These are phyloP conservation scores for Gopherus evgoodei DNA, from an alignment of 2,113 vertebrate species.

Conservation along the genomic window DNA sequence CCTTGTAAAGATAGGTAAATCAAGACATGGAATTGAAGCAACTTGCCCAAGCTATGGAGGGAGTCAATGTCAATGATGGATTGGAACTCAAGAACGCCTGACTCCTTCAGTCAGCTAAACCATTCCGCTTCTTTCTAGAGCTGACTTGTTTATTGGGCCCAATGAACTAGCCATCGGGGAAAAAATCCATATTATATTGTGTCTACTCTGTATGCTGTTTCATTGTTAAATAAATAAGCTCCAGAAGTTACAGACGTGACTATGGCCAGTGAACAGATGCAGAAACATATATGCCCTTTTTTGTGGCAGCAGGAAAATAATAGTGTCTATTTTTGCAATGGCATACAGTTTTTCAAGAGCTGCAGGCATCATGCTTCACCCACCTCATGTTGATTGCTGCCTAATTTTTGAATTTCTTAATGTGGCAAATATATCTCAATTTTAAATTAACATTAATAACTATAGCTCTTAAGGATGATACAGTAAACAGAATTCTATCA, in stretches of 20 bases:
- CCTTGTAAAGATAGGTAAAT: not conserved
- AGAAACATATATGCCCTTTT: not conserved
- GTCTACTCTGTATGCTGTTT: not conserved
- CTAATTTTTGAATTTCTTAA: not conserved
- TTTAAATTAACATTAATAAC: not conserved
- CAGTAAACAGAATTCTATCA: not conserved
- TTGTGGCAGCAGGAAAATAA: not conserved
- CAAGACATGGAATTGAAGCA: not conserved
- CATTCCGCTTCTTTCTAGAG: not conserved
- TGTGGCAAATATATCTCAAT: not conserved
- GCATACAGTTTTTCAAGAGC: not conserved
- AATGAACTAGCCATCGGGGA: not conserved
- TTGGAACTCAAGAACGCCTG: not conserved
- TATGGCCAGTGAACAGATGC: not conserved
- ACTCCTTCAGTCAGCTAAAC: not conserved
- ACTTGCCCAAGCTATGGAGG: not conserved
- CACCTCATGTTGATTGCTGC: not conserved
- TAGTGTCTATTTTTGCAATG: not conserved
- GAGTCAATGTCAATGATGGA: not conserved
- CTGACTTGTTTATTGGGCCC: not conserved
- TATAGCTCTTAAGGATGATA: not conserved
- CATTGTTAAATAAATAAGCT: not conserved
- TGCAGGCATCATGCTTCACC: not conserved
- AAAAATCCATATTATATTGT: not conserved
- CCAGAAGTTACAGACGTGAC: not conserved